Base-by-base conservation (phyloP, 2,888 invertebrate species). In the Stramonita haemastoma region DNA sequence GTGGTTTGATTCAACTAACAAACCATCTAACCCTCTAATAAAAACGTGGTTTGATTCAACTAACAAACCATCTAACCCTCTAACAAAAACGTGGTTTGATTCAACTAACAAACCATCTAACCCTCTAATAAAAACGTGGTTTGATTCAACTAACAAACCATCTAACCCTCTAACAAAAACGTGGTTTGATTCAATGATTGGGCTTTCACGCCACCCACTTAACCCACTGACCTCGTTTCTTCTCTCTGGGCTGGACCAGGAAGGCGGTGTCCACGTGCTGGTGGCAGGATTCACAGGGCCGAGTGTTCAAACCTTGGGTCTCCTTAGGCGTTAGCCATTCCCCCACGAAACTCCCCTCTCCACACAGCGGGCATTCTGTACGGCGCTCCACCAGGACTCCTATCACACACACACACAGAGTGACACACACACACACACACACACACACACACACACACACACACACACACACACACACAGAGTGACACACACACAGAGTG, bases 281-380 rank as follows among this genome's bases (percentile, higher is more conserved):
- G 46, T 93, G 90, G 89, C 95, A 96, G 29, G 91, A 90, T 77
- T 94, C 93, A 91, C 96, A 96, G 22, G 90, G 89, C 57, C 93
- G 92, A 15, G 92, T 92, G 73, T 90, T 89, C 86, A 94, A 79
- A 13, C 90, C 91, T 90, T 96, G 96, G 1, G 94, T 92, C 87
- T 96, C 95, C 89, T 95, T 95, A 0, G 96, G 95, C 0, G 95
- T 94, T 87, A 94, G 91, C 96, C 96, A 96, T 89, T 96, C 95
- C 4, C 96, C 96, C n/a, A 93, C 91, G 91, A 96, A 96, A 8
- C 94, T 93, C 8, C 93, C 91, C 26, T 92, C 90, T 57, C 92
- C 91, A 88, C 96, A 96, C 32, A 90, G 85, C 0, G 95, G 95
- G 89, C 96, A 96, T 83, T 93, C 94, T 91, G 94, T 94, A 79